Percentiles rank a stretch among this genome's conserved stretches.
These are phyloP conservation scores for Agriotes lineatus DNA, from an alignment of 2,888 invertebrate species.

Conservation along the genomic window DNA sequence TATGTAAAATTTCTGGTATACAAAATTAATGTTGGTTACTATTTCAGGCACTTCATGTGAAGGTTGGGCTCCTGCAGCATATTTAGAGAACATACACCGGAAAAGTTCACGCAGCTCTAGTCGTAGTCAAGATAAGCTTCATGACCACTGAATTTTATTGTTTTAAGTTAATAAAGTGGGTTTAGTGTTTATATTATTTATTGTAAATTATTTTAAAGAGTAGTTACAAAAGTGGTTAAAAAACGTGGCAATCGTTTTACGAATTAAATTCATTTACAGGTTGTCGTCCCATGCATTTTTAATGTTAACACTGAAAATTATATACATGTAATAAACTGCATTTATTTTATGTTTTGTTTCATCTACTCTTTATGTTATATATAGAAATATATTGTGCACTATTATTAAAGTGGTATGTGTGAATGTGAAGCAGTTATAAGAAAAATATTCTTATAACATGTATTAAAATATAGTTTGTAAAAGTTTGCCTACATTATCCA, in stretches of 20 bases:
- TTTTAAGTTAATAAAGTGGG: background rate
- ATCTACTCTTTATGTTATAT: background rate
- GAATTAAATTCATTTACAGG: background rate
- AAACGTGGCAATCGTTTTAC: background rate
- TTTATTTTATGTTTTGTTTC: constrained; percentile 8
- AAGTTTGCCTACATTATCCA: no score
- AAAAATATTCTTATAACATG: constrained; percentile 2
- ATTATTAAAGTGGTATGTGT: background rate
- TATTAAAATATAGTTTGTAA: background rate
- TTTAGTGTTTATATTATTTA: constrained; percentile 5
- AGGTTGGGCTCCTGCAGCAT: constrained; percentile 96
- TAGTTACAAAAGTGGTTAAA: no score
- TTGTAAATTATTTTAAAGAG: background rate
- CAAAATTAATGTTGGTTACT: constrained; percentile 30
- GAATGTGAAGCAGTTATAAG: background rate
- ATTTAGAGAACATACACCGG: constrained; percentile 83
- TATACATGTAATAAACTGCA: constrained; percentile 9
- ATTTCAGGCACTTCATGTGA: constrained; percentile 77
- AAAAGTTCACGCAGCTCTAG: constrained; percentile 82
- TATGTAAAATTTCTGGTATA: background rate
- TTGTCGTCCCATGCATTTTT: background rate
- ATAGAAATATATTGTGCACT: no score
- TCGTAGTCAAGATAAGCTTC: constrained; percentile 72
- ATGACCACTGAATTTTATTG: constrained; percentile 38
- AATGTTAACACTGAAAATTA: constrained; percentile 6